Evolutionary conservation across 2,888 invertebrate species (phyloP), one percentile per base, ranked within the genome.

Genomic region (Cepaea hortensis): DNA sequence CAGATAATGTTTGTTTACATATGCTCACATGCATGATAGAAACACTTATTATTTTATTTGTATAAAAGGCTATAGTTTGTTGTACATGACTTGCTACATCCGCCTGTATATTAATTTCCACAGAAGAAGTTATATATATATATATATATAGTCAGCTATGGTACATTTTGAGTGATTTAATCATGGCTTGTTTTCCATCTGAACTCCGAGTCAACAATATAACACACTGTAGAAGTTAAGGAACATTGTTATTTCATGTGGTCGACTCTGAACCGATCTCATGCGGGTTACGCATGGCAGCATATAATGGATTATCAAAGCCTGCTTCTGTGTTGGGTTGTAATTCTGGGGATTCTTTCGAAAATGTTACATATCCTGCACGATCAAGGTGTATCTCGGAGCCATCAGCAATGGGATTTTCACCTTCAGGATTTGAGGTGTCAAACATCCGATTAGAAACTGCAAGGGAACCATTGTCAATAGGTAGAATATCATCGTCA

Each of bases 231-330:
- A 61, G 61, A 76, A n/a, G 55, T 23, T 11, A 79, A 15, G 61
- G n/a, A 55, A 61, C n/a, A 3, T 15, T n/a, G 23, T 11, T 61
- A 61, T 11, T 79, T 79, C 23, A 70, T n/a, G 70, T 46, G 55
- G 81, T 20, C 13, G 80, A 73, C 9, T 84, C 87, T 9, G 84
- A 13, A 20, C 62, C 23, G 3, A 83, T 4, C 79, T 83, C 81
- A 18, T 77, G 48, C 11, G 86, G 70, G 70, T 83, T 83, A 50
- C 61, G 73, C 81, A 82, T 81, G n/a, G 72, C 85, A 77, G 88
- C 90, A 90, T 92, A 92, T 20, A 92, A 81, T n/a, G 92, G 91
- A 88, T 92, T 92, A 61, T 90, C 88, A 86, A 92, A 92, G n/a
- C 92, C 91, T 70, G 89, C 88, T 55, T 89, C 85, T 35, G 81